phyloP scores from a whole-genome alignment of 1,140 invertebrate species.

The Cephus cinctus region DNA sequence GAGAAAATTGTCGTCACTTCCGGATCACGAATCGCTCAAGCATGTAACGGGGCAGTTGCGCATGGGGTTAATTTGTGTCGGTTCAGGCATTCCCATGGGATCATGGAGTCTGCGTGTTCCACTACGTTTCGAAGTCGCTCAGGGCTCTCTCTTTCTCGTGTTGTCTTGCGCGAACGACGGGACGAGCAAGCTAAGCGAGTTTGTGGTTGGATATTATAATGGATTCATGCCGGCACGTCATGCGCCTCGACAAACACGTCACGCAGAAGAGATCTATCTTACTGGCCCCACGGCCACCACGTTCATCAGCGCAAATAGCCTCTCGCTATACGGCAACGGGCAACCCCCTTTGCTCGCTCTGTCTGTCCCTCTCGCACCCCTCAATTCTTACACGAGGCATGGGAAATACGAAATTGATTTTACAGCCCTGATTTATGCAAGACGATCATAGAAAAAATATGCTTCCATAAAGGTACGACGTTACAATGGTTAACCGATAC shows the following conservation, averaged over 20 bases:
- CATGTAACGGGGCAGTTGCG: no score
- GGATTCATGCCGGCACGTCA: slow-evolving; percentile 19
- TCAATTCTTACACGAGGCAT: no score
- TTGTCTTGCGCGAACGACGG: background rate
- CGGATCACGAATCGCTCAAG: no score
- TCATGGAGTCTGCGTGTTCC: no score
- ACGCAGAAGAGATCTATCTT: slow-evolving; percentile 33
- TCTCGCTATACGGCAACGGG: slow-evolving; percentile 6
- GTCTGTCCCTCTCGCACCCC: no score
- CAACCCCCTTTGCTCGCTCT: slow-evolving; percentile 1
- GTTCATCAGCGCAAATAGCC: slow-evolving; percentile 24
- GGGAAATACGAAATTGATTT: slow-evolving; percentile 31
- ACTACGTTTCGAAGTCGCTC: no score
- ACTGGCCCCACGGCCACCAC: slow-evolving; percentile 20
- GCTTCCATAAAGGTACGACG: slow-evolving; percentile 15
- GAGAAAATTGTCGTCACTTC: no score
- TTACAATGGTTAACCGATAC: no score
- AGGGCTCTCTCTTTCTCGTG: background rate
- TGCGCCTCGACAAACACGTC: slow-evolving; percentile 17
- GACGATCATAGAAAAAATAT: slow-evolving; percentile 18
- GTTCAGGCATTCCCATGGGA: no score
- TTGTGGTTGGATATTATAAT: slow-evolving; percentile 16
- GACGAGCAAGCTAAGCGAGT: background rate
- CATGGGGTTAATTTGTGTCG: no score
- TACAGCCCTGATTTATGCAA: slow-evolving; percentile 25